These are phyloP conservation scores for Accipiter cooperii DNA, from an alignment of 2,113 vertebrate species.

Conservation along the genomic window DNA sequence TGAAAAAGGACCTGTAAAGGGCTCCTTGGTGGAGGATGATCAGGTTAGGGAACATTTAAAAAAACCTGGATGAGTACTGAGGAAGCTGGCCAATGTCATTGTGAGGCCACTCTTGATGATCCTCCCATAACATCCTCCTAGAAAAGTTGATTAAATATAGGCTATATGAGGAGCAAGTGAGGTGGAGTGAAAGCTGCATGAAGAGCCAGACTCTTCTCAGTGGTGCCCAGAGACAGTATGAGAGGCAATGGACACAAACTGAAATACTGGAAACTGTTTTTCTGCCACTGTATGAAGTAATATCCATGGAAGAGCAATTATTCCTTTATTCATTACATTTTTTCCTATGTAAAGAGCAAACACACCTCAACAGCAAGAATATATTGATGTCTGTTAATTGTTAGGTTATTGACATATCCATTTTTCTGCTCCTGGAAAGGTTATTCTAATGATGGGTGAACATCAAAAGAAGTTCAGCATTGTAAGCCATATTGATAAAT, in stretches of 20 bases:
- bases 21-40: not conserved
- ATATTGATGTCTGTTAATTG: not conserved
- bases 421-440: not conserved
- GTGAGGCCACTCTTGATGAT: not conserved
- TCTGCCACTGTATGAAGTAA: not conserved
- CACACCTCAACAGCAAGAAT: not conserved
- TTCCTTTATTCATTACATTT: not conserved
- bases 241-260: not conserved
- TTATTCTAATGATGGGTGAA: not conserved
- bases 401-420: not conserved
- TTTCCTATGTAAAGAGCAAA: not conserved
- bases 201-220: not conserved
- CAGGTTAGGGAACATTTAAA: not conserved
- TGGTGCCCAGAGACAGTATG: not conserved
- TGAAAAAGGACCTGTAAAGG: not conserved
- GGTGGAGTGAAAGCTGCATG: not conserved
- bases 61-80: not conserved
- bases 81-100: not conserved
- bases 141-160: not conserved
- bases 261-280: not conserved
- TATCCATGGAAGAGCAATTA: not conserved
- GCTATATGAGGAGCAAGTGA: not conserved
- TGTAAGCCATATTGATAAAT: not conserved
- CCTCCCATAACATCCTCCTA: not conserved
- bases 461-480: not conserved